Conservation (phyloP, 2,797 vertebrate genomes). For the Phalanger gymnotis region DNA sequence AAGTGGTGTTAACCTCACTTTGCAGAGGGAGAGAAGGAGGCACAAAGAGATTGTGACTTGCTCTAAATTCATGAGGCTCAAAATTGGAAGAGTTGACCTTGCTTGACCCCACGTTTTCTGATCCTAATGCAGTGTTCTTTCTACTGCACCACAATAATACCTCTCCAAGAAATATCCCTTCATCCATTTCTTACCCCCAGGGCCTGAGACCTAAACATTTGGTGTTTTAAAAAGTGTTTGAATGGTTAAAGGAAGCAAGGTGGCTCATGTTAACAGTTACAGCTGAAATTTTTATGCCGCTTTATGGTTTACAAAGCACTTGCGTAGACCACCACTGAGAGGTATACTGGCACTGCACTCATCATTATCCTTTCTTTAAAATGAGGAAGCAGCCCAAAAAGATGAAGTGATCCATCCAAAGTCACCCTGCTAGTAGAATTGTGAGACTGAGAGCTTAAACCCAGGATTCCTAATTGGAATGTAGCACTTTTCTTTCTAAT, state of each 20-base stretch:
- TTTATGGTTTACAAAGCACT: background rate
- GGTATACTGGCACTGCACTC: background rate
- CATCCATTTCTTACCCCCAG: no score
- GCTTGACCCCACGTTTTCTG: background rate
- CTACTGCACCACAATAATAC: background rate
- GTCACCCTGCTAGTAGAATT: background rate
- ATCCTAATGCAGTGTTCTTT: background rate
- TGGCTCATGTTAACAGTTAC: background rate
- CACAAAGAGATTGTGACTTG: no score
- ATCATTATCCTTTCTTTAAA: background rate
- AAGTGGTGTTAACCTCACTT: no score
- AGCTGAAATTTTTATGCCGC: background rate
- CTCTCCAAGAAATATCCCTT: background rate
- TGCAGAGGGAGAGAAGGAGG: no score
- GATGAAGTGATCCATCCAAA: background rate
- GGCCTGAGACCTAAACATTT: background rate
- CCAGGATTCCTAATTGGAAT: no score
- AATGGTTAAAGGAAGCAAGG: background rate
- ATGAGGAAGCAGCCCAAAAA: background rate
- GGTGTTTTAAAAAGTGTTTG: no score
- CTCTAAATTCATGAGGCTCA: no score
- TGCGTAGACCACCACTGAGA: background rate
- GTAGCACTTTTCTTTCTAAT: background rate
- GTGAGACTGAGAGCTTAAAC: background rate
- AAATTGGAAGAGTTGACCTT: no score